Conservation (phyloP, 2,797 vertebrate genomes). For the Gallirallus australis region DNA sequence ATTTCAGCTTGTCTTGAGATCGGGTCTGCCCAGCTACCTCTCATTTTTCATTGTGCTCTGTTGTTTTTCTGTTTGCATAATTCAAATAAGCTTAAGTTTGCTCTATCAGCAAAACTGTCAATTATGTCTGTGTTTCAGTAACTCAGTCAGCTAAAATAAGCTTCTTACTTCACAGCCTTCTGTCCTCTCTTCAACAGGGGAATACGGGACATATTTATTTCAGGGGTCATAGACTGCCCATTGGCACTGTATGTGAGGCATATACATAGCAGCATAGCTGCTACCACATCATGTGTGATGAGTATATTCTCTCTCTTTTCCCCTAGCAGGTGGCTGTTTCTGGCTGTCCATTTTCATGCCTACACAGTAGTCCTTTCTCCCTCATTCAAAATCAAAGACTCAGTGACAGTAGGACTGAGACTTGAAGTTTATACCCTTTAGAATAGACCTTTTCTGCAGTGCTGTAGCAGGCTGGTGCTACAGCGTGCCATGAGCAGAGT, state of each 20-base stretch:
- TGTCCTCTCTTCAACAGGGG: neutral
- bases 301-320: neutral
- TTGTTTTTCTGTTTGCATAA: slow-evolving; percentile 8
- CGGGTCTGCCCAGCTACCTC: neutral
- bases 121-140: slow-evolving; percentile 8
- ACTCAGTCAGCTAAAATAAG: slow-evolving; percentile 44
- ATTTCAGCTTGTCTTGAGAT: neutral
- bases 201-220: slow-evolving; percentile 33
- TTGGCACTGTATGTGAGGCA: neutral
- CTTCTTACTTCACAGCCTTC: slow-evolving; percentile 43
- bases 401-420: slow-evolving; percentile 17
- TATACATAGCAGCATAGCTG: neutral
- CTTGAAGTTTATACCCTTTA: slow-evolving; percentile 37
- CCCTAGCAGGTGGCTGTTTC: slow-evolving; percentile 55
- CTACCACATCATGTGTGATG: neutral
- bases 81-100: neutral
- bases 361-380: slow-evolving; percentile 55
- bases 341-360: slow-evolving; percentile 38
- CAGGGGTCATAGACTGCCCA: neutral
- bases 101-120: slow-evolving; percentile 13
- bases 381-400: slow-evolving; percentile 51
- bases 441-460: slow-evolving; percentile 40
- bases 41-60: slow-evolving; percentile 4
- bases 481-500: slow-evolving; percentile 19
- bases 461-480: slow-evolving; percentile 26